Evolutionary conservation across 2,797 vertebrate species (phyloP).

Genomic region (Pangasius sanitwongsei): DNA sequence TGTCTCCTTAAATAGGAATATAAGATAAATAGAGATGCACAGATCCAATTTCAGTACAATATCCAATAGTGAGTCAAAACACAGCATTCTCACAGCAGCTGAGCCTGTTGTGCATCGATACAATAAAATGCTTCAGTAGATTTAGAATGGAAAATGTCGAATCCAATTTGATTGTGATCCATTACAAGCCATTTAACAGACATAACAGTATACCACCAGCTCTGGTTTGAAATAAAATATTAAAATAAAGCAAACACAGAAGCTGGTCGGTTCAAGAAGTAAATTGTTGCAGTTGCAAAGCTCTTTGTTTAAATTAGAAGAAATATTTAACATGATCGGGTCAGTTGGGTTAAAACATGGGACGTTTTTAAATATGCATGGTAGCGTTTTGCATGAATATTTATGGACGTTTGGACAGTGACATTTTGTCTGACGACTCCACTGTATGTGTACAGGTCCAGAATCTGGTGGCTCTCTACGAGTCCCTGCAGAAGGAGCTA

Average conservation of each 20-base stretch:
- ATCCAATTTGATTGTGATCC: background rate
- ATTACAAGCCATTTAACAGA: background rate
- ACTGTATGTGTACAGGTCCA: conserved; percentile 61
- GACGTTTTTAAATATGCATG: background rate
- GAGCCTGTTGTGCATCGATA: background rate
- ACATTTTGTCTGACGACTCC: background rate
- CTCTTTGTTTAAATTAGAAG: background rate
- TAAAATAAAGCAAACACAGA: background rate
- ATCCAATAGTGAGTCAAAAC: background rate
- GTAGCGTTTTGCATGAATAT: background rate
- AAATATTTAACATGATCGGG: background rate
- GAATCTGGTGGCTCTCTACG: conserved; percentile 62
- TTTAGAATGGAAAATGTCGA: background rate
- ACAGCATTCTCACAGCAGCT: background rate
- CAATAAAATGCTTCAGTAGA: background rate
- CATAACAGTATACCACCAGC: background rate
- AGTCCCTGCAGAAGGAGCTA: conserved; percentile 76
- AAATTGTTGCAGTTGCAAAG: background rate
- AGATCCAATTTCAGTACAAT: background rate
- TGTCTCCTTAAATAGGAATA: background rate
- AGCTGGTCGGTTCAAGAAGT: background rate
- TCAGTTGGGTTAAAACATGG: background rate
- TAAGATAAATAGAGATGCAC: background rate
- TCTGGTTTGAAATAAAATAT: background rate
- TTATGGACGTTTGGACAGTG: background rate